Conservation (phyloP, 2,797 vertebrate species). For the Thamnophis elegans region DNA sequence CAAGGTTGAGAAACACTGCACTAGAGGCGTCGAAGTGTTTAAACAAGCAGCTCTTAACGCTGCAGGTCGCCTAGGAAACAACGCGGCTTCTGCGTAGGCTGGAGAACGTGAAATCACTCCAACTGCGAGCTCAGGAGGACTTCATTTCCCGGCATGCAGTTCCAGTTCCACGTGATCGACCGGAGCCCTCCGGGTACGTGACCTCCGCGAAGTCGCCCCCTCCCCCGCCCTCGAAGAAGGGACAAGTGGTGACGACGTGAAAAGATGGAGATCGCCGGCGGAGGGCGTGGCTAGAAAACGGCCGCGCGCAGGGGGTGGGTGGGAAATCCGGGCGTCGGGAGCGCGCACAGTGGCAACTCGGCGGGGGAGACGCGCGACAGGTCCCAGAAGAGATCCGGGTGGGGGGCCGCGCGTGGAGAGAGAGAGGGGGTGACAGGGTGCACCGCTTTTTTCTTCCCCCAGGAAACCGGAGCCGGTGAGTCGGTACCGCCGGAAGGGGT, state of each 20-base stretch:
- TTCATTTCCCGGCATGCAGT: conserved; percentile 57
- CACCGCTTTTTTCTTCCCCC: background rate
- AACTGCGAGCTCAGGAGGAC: background rate
- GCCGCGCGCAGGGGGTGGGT: background rate
- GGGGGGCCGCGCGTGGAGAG: background rate
- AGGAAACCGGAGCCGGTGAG: conserved; percentile 14
- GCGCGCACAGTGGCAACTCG: background rate
- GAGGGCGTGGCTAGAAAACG: background rate
- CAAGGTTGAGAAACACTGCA: too few relatives aligned
- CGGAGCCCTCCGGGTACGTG: background rate
- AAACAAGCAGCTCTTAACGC: background rate
- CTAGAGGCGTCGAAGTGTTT: too few relatives aligned
- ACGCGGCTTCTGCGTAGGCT: background rate
- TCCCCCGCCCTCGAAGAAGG: background rate
- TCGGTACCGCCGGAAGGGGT: background rate
- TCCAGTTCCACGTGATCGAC: background rate
- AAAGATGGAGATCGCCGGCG: conserved; percentile 35
- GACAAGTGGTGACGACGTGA: conserved; percentile 49
- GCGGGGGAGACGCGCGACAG: background rate
- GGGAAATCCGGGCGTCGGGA: background rate
- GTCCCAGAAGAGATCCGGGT: background rate
- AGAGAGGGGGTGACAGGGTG: background rate
- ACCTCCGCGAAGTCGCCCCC: background rate
- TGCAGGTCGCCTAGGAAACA: background rate
- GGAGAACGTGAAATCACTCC: background rate